These are phyloP conservation scores for Aspidiotus rigidus DNA, from an alignment of 2,888 invertebrate species.

Conservation along the genomic window DNA sequence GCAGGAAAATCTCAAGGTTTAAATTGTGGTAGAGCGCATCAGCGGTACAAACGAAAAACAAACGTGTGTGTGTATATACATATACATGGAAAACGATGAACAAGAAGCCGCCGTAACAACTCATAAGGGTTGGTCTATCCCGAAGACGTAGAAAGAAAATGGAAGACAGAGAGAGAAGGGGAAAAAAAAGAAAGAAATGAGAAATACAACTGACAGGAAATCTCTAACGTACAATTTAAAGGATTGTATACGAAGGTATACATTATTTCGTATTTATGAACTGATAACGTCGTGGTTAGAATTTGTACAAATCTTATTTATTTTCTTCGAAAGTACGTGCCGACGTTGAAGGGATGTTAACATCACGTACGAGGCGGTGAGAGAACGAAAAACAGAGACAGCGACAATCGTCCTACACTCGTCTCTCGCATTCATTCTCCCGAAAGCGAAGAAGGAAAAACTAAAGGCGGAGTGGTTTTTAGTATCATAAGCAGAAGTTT, in stretches of 20 bases:
- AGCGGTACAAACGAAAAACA: background rate
- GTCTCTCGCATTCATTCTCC: background rate
- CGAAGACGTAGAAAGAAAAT: background rate
- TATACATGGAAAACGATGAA: background rate
- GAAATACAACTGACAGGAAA: constrained; percentile 31
- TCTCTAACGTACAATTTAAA: constrained; percentile 33
- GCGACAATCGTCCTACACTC: background rate
- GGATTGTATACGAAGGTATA: constrained; percentile 33
- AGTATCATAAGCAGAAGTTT: constrained; percentile 3
- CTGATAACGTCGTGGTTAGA: constrained; percentile 33
- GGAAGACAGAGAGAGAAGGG: background rate
- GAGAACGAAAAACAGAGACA: background rate
- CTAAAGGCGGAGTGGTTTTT: background rate
- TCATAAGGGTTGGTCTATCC: no score
- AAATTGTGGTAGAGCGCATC: constrained; percentile 1
- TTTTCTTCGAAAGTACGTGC: constrained; percentile 31
- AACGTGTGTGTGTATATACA: background rate
- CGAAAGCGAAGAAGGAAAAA: background rate
- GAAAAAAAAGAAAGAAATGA: constrained; percentile 27
- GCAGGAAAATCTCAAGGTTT: background rate
- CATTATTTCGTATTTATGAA: constrained; percentile 33
- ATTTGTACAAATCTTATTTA: constrained; percentile 33
- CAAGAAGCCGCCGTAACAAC: no score
- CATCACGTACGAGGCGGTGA: constrained; percentile 25
- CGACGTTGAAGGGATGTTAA: constrained; percentile 32